phyloP scores from a whole-genome alignment of 1,140 invertebrate species.

The Nomia melanderi region DNA sequence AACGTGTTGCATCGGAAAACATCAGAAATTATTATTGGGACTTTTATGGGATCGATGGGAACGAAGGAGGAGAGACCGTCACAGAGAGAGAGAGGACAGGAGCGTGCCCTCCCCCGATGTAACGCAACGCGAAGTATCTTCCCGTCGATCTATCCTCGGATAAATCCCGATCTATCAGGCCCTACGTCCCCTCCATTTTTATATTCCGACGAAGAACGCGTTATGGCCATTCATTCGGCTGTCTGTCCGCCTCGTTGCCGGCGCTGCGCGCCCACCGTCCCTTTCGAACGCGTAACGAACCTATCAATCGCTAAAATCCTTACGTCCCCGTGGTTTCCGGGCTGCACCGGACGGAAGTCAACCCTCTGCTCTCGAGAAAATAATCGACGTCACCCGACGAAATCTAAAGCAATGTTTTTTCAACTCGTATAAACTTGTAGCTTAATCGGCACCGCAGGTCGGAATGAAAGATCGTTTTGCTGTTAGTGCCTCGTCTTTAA shows the following conservation, averaged over 20 bases:
- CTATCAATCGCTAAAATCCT: neutral
- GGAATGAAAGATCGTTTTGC: too few species aligned
- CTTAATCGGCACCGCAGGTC: too few species aligned
- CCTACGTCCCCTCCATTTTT: neutral
- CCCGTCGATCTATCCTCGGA: slow-evolving; percentile 13
- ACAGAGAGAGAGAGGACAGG: too few species aligned
- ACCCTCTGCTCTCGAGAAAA: too few species aligned
- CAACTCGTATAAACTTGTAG: too few species aligned
- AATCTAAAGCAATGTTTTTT: too few species aligned
- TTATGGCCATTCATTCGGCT: neutral
- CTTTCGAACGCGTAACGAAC: neutral
- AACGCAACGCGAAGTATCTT: slow-evolving; percentile 38
- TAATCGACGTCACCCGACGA: too few species aligned
- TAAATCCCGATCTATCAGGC: slow-evolving; percentile 36
- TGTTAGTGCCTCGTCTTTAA: too few species aligned
- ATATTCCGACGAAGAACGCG: neutral
- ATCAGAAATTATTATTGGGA: slow-evolving; percentile 82
- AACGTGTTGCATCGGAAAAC: slow-evolving; percentile 82
- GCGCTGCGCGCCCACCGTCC: neutral
- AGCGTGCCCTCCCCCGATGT: slow-evolving; percentile 15
- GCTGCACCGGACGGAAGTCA: too few species aligned
- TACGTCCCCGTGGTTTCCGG: neutral
- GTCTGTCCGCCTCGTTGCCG: too few species aligned
- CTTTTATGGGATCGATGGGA: slow-evolving; percentile 79
- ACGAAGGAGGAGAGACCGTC: slow-evolving; percentile 52